Percentiles rank a stretch among this genome's conserved stretches.
Conservation (phyloP, 1,140 invertebrate species). For the Oncopodura yosiiana region DNA sequence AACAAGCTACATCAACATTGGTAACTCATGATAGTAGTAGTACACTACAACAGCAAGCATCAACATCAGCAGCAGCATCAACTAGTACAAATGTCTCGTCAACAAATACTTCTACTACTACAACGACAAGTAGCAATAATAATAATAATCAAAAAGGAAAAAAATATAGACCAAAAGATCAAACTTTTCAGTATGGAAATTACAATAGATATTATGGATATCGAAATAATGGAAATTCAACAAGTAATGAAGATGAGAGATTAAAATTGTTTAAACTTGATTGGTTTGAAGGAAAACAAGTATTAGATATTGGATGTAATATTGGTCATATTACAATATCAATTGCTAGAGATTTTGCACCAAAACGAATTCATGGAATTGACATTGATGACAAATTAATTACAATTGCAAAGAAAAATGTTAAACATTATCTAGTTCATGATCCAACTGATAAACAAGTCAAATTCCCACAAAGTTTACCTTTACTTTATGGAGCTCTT, state of each 20-base stretch:
- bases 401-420: conserved; percentile 65
- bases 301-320: conserved; percentile 96
- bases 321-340: conserved; percentile 78
- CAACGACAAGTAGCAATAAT: not conserved
- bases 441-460: conserved; percentile 41
- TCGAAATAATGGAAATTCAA: conserved; percentile 61
- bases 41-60: conserved; percentile 37
- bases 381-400: conserved; percentile 91
- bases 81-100: no score
- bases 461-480: conserved; percentile 75
- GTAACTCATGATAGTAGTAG: no score
- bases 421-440: conserved; percentile 63
- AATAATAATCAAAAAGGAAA: conserved; percentile 5
- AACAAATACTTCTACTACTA: no score
- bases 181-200: conserved; percentile 84
- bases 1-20: conserved; percentile 35
- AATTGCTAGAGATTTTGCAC: conserved; percentile 72
- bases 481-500: conserved; percentile 68
- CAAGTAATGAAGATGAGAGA: conserved; percentile 67
- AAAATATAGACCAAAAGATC: conserved; percentile 47
- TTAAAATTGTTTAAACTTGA: conserved; percentile 70
- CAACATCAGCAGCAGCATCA: conserved; percentile 45
- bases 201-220: conserved; percentile 96
- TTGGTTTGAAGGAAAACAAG: conserved; percentile 78
- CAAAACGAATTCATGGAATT: conserved; percentile 77